Evolutionary conservation across 2,113 vertebrate genomes (phyloP).

Genomic region (Podarcis muralis): DNA sequence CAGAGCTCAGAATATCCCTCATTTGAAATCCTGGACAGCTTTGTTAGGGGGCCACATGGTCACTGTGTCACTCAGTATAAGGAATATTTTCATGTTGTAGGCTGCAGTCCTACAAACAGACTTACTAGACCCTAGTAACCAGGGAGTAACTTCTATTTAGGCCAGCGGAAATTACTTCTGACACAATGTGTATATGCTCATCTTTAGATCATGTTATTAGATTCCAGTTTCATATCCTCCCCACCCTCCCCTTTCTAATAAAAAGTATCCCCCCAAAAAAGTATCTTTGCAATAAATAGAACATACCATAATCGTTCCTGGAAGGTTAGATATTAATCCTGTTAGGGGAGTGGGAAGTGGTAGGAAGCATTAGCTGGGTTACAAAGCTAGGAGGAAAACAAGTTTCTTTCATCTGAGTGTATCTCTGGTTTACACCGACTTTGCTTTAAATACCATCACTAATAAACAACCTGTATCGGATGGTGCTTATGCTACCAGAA

Average conservation of each 20-base stretch:
- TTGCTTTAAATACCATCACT: not conserved
- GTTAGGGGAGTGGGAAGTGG: not conserved
- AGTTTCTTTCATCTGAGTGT: not conserved
- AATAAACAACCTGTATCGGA: not conserved
- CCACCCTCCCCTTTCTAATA: not conserved
- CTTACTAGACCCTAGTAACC: not conserved
- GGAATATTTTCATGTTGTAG: no score
- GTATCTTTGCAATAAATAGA: conserved; percentile 27
- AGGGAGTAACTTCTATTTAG: not conserved
- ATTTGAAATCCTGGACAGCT: no score
- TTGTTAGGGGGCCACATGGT: no score
- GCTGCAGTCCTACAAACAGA: not conserved
- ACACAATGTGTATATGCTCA: not conserved
- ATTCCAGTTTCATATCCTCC: not conserved
- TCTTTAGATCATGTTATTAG: not conserved
- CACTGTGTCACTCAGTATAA: no score
- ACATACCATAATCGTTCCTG: not conserved
- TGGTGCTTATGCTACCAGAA: not conserved
- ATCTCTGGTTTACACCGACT: not conserved
- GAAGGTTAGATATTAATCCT: conserved; percentile 10
- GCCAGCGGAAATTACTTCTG: not conserved
- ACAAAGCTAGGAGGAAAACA: not conserved
- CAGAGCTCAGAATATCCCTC: no score
- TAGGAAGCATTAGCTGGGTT: not conserved
- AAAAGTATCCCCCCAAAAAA: not conserved